A percentile compares a stretch with the other conserved stretches of the same genome.
Evolutionary conservation across 2,888 invertebrate species (phyloP).

Genomic region (Deroplatys truncata): DNA sequence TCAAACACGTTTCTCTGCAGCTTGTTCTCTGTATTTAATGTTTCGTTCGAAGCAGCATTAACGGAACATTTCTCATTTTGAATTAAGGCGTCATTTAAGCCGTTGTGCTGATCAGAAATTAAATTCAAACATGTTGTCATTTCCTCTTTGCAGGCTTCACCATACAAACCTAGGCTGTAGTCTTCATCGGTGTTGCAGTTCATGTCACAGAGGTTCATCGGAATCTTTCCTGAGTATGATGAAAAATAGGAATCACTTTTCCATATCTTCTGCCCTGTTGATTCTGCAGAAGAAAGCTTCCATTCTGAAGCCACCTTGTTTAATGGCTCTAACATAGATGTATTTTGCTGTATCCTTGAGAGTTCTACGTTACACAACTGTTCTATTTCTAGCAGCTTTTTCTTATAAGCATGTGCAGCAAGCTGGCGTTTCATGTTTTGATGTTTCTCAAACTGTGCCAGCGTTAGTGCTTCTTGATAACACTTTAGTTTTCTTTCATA

Average conservation of each 20-base stretch:
- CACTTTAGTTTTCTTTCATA: conserved; percentile 39
- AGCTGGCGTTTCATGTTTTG: conserved; percentile 40
- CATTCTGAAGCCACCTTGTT: conserved; percentile 43
- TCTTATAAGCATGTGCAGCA: conserved; percentile 43
- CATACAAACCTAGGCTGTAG: neutral
- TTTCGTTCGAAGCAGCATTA: neutral
- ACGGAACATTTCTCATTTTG: neutral
- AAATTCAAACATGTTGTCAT: neutral
- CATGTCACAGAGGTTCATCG: neutral
- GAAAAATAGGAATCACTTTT: neutral
- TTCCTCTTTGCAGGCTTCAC: neutral
- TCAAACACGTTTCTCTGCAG: neutral
- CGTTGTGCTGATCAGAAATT: neutral
- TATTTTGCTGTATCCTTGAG: conserved; percentile 42
- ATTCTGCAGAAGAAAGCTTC: conserved; percentile 27
- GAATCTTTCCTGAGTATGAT: neutral
- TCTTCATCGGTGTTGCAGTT: neutral
- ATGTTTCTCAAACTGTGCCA: conserved; percentile 40
- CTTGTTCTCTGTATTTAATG: neutral
- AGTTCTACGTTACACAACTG: conserved; percentile 46
- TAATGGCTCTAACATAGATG: conserved; percentile 42
- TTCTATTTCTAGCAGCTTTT: conserved; percentile 44
- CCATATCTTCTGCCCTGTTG: neutral
- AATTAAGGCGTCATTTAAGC: neutral
- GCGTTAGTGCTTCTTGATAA: conserved; percentile 40